A percentile compares a stretch with the other conserved stretches of the same genome.
These are phyloP conservation scores for Hirundichthys speculiger DNA, from an alignment of 2,113 vertebrate genomes.

Conservation along the genomic window DNA sequence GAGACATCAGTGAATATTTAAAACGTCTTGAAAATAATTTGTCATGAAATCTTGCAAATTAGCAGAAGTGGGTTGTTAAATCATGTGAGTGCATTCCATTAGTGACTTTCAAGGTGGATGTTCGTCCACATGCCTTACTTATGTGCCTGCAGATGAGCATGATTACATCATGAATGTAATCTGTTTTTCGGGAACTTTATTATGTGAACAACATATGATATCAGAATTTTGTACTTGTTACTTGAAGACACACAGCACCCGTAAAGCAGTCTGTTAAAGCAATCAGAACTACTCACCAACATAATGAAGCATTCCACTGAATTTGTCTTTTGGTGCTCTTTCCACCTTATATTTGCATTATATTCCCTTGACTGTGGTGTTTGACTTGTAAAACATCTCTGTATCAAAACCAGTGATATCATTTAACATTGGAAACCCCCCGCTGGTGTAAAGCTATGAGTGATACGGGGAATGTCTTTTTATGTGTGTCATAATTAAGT, in stretches of 20 bases:
- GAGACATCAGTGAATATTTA: background rate
- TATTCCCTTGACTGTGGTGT: constrained; percentile 51
- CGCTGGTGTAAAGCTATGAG: constrained; percentile 47
- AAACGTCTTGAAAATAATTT: background rate
- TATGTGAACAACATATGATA: constrained; percentile 33
- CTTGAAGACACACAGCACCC: constrained; percentile 33
- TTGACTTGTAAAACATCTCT: constrained; percentile 69
- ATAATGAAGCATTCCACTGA: constrained; percentile 49
- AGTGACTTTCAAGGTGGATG: background rate
- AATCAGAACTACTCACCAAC: constrained; percentile 67
- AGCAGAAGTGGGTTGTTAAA: background rate
- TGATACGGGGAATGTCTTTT: constrained; percentile 56
- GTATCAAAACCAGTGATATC: constrained; percentile 64
- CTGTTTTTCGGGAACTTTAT: constrained; percentile 41
- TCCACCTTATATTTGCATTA: constrained; percentile 59
- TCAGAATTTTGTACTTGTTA: constrained; percentile 52
- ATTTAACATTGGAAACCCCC: constrained; percentile 69
- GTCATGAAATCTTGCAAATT: constrained; percentile 4
- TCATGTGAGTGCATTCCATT: background rate
- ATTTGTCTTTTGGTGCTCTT: constrained; percentile 59
- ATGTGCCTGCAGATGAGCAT: constrained; percentile 13
- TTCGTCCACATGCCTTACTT: background rate
- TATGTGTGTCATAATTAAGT: constrained; percentile 63
- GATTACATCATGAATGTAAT: constrained; percentile 26
- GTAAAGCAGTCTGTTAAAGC: constrained; percentile 76